Evolutionary conservation across 2,113 vertebrate genomes (phyloP).

Genomic region (Morone chrysops): DNA sequence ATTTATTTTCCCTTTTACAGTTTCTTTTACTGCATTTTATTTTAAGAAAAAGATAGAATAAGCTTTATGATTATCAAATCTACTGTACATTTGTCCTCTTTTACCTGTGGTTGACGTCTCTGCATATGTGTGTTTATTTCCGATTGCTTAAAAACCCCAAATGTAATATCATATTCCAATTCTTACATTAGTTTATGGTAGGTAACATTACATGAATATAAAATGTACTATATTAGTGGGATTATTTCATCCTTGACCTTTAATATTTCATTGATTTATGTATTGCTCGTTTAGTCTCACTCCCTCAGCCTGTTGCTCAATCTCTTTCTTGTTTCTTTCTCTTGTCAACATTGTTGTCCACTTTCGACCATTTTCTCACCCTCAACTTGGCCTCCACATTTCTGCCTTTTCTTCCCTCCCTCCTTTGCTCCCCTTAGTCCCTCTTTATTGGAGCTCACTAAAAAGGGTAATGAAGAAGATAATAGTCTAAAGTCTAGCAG

Average conservation of each 20-base stretch:
- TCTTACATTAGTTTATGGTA: background rate
- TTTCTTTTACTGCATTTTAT: too few relatives aligned
- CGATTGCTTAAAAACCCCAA: too few relatives aligned
- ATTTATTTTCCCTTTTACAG: too few relatives aligned
- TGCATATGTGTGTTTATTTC: background rate
- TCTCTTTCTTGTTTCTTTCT: conserved; percentile 19
- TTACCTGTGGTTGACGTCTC: background rate
- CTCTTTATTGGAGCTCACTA: conserved; percentile 49
- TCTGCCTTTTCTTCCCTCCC: conserved; percentile 44
- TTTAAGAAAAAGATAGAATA: too few relatives aligned
- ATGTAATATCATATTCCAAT: background rate
- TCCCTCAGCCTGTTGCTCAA: conserved; percentile 6
- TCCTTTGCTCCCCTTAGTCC: conserved; percentile 26
- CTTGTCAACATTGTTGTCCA: conserved; percentile 44
- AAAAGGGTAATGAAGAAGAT: conserved; percentile 68
- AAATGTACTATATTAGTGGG: background rate
- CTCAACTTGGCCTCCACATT: conserved; percentile 39
- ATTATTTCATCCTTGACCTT: background rate
- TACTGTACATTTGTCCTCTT: too few relatives aligned
- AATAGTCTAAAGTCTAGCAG: conserved; percentile 59
- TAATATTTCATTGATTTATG: background rate
- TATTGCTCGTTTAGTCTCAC: background rate
- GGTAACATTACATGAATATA: background rate
- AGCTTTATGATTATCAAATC: too few relatives aligned
- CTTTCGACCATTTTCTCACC: conserved; percentile 56